Base-by-base conservation (phyloP, 2,888 invertebrate species). In the Allygus modestus region DNA sequence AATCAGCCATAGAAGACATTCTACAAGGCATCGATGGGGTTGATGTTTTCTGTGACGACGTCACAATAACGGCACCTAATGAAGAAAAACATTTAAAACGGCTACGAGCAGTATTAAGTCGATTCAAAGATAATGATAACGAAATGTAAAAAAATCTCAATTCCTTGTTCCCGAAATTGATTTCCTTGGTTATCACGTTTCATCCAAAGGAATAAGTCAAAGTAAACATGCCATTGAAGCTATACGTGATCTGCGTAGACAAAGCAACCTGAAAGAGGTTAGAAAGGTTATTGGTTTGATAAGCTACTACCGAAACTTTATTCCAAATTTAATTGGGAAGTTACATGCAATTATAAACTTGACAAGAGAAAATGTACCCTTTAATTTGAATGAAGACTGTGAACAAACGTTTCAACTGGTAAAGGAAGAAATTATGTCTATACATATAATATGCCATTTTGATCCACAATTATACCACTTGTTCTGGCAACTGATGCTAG, bases 381-480 rank as follows among this genome's bases (percentile, higher is more conserved):
- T 23, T 61, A 28, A 61, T 15, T 31, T 4, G 69, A 17, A 28
- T 23, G 31, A 33, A 31, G 17, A 31, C 4, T 69, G 69, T 31
- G 37, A 69, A 33, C 4, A 31, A 31, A 5, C 69, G 1, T 69
- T 69, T 31, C 69, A 69, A 33, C 0, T 7, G 7, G n/a, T 69
- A 1, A 69, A 69, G 31, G 33, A n/a, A 33, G 37, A 69, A 69
- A 31, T 69, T 9, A 33, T 15, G 17, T 69, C 69, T 33, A 31
- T 11, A 5, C 1, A 33, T 11, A n/a, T 51, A 7, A 0, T 81
- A 15, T 51, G 58, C 7, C 61, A 82, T 79, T 84, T 58, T 65
- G 79, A 84, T 41, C 84, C 84, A 0, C 26, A 58, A 12, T 31
- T 81, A n/a, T n/a, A 20, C 84, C 84, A 23, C 23, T 84, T 17